phyloP scores from a whole-genome alignment of 1,140 invertebrate species.

The Pinna nobilis region DNA sequence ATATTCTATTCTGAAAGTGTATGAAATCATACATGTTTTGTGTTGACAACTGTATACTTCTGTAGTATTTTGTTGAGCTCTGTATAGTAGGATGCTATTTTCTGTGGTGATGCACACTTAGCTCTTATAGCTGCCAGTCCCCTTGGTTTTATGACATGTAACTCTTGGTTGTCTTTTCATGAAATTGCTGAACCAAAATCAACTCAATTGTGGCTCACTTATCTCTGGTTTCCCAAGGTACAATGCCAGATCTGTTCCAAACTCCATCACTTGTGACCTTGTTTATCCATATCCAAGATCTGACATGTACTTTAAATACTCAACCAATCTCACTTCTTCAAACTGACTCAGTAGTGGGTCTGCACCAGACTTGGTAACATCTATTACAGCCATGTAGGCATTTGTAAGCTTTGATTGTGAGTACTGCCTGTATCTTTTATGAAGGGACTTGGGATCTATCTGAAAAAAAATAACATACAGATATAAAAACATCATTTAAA shows the following conservation, averaged over 20 bases:
- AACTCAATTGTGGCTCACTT: neutral
- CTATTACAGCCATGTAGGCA: slow-evolving; percentile 37
- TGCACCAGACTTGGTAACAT: slow-evolving; percentile 13
- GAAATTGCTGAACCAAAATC: slow-evolving; percentile 25
- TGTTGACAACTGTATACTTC: too few relatives aligned
- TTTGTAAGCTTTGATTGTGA: neutral
- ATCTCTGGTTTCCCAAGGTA: neutral
- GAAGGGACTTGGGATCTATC: too few relatives aligned
- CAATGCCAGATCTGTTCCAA: slow-evolving; percentile 30
- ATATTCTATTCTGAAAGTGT: too few relatives aligned
- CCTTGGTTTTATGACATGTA: slow-evolving; percentile 26
- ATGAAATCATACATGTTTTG: too few relatives aligned
- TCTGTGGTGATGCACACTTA: slow-evolving; percentile 8
- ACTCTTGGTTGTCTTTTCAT: slow-evolving; percentile 5
- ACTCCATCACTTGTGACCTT: slow-evolving; percentile 1
- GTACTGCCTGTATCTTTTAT: neutral
- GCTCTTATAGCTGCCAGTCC: slow-evolving; percentile 16
- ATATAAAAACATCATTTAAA: too few relatives aligned
- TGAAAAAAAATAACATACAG: too few relatives aligned
- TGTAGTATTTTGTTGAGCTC: slow-evolving; percentile 1
- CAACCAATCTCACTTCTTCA: neutral
- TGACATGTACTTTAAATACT: slow-evolving; percentile 32
- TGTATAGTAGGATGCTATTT: slow-evolving; percentile 6
- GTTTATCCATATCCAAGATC: slow-evolving; percentile 42
- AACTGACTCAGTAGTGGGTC: slow-evolving; percentile 10